Evolutionary conservation across 1,140 invertebrate genomes (phyloP).

Genomic region (Trichoplusia ni): DNA sequence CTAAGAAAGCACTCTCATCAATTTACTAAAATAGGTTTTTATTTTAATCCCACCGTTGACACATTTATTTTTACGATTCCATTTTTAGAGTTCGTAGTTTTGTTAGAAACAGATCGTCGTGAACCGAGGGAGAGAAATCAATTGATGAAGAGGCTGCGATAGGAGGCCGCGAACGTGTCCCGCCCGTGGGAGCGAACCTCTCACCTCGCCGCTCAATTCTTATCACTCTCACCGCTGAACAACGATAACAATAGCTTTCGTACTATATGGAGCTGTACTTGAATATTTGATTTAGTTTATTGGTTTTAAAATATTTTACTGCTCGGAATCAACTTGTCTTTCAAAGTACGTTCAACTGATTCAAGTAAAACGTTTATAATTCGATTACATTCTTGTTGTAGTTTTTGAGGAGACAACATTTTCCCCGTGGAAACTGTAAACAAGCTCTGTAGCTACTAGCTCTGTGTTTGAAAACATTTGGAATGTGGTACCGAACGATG

Average conservation of each 20-base stretch:
- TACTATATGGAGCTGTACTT: neutral
- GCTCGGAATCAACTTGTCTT: no score
- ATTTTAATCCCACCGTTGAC: no score
- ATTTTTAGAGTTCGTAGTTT: conserved; percentile 15
- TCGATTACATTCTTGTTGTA: no score
- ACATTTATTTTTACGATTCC: neutral
- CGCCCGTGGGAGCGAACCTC: conserved; percentile 60
- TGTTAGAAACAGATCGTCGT: conserved; percentile 32
- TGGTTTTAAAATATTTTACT: neutral
- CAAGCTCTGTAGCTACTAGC: no score
- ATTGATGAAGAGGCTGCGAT: conserved; percentile 73
- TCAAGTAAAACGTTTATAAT: no score
- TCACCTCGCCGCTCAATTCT: conserved; percentile 29
- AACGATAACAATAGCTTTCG: conserved; percentile 9
- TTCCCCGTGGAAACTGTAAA: no score
- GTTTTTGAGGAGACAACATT: no score
- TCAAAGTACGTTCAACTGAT: no score
- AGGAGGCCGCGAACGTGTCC: conserved; percentile 60
- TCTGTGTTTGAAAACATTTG: no score
- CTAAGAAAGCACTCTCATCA: no score
- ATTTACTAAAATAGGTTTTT: no score
- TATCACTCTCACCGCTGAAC: conserved; percentile 44
- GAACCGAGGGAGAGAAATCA: conserved; percentile 52
- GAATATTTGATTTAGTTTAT: conserved; percentile 9
- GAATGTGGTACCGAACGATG: no score